Conservation (phyloP, 2,797 vertebrate genomes). For the Chrysocyon brachyurus region DNA sequence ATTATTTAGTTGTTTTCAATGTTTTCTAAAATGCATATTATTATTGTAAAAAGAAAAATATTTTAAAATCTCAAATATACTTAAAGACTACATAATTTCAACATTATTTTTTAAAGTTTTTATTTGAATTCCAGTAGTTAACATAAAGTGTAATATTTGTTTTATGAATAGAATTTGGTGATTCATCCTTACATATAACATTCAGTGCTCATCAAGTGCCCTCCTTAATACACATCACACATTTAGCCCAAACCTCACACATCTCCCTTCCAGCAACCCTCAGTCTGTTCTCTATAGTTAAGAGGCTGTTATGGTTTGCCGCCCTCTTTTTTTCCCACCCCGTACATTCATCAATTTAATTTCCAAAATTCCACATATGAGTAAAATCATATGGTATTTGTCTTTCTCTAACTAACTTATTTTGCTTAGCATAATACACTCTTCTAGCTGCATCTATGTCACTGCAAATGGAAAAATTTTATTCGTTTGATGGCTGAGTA, state of each 20-base stretch:
- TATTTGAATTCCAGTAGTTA: not conserved
- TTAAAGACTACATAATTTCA: not conserved
- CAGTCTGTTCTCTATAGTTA: not conserved
- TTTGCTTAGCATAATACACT: not conserved
- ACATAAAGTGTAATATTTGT: not conserved
- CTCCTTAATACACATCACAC: not conserved
- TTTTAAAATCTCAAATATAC: not conserved
- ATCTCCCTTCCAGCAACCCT: not conserved
- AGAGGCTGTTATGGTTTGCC: not conserved
- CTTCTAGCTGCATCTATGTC: not conserved
- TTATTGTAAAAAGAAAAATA: not conserved
- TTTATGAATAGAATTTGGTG: not conserved
- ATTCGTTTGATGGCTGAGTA: not conserved
- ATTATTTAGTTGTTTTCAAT: slow-evolving; percentile 38
- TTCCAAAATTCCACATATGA: not conserved
- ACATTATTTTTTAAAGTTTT: not conserved
- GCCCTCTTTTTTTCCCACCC: not conserved
- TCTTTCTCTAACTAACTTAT: not conserved
- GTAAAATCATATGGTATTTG: not conserved
- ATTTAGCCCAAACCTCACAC: not conserved
- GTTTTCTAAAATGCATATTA: not conserved
- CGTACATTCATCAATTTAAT: not conserved
- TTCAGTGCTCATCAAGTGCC: not conserved
- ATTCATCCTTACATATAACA: not conserved
- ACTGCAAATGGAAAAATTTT: not conserved